Evolutionary conservation across 2,797 vertebrate species (phyloP).

Genomic region (Myiotriccus ornatus): DNA sequence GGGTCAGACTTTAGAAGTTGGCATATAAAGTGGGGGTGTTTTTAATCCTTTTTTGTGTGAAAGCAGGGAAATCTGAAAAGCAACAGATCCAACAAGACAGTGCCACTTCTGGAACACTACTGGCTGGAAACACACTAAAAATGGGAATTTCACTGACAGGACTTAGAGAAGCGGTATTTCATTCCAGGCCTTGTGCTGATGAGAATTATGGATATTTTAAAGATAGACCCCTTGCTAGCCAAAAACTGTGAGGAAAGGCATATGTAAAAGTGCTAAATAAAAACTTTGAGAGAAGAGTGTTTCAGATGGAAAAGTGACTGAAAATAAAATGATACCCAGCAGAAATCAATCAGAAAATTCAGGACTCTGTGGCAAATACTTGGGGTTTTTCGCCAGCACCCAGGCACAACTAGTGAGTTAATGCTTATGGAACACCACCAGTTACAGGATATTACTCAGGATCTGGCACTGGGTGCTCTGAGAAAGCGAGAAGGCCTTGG

Average conservation of each 20-base stretch:
- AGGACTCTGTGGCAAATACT: not conserved
- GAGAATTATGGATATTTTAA: not conserved
- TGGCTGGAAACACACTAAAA: not conserved
- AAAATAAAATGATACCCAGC: not conserved
- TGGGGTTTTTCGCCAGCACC: not conserved
- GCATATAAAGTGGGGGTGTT: not conserved
- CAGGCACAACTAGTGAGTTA: not conserved
- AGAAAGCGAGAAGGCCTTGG: slow-evolving; percentile 5
- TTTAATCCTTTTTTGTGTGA: not conserved
- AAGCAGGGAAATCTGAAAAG: not conserved
- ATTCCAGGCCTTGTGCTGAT: not conserved
- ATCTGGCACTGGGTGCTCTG: not conserved
- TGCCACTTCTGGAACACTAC: not conserved
- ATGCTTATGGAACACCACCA: not conserved
- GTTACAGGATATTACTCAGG: not conserved
- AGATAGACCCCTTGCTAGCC: not conserved
- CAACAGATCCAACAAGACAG: not conserved
- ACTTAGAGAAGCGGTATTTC: not conserved
- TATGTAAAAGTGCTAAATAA: not conserved
- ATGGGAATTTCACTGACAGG: not conserved
- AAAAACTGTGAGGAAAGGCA: not conserved
- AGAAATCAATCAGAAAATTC: not conserved
- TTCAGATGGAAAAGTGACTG: not conserved
- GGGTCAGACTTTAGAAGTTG: not conserved
- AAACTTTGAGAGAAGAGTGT: not conserved